Evolutionary conservation across 2,113 vertebrate species (phyloP), one percentile per base, ranked within the genome.

Genomic region (Osmerus eperlanus): DNA sequence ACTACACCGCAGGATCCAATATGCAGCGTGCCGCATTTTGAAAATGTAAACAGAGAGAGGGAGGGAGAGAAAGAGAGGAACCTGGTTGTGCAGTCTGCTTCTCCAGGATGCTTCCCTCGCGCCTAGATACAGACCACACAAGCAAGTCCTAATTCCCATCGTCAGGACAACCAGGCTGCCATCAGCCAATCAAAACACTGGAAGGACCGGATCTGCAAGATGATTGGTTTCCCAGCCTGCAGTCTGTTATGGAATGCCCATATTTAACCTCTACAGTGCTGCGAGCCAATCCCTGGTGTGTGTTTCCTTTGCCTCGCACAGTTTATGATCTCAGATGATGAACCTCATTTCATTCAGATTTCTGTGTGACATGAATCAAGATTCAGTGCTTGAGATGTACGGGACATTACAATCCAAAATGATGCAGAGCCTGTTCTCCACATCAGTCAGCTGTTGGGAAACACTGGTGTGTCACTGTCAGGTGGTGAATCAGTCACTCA

Each of bases 61-160:
- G 25, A 29, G 14, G 28, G 18, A 51, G 18, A 51, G 18, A 65
- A 0, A 51, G 18, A 15, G 68, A 71, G 53, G 65, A 70, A 81
- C 25, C 28, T 14, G 14, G 65, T 75, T 80, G 78, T 78, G 65
- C 80, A 84, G 76, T 76, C 67, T 68, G 66, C 82, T 76, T 75
- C 85, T 86, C 77, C 74, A 70, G 78, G 74, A 71, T 81, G 78
- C 82, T 84, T 73, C 78, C 72, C 66, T 53, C 84, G 80, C 21
- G 83, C 90, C 83, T 91, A 86, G 88, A 90, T 90, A 91, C 90
- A 90, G 90, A 86, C 84, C 86, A 83, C 88, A 86, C 85, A 87
- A 72, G 28, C 85, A 80, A 81, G 67, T 75, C 83, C 84, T 63
- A 74, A 84, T 81, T 91, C 83, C 68, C 85, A 88, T 87, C 88